These are phyloP conservation scores for Rhinoptilus africanus DNA, from an alignment of 2,113 vertebrate species.

Conservation along the genomic window DNA sequence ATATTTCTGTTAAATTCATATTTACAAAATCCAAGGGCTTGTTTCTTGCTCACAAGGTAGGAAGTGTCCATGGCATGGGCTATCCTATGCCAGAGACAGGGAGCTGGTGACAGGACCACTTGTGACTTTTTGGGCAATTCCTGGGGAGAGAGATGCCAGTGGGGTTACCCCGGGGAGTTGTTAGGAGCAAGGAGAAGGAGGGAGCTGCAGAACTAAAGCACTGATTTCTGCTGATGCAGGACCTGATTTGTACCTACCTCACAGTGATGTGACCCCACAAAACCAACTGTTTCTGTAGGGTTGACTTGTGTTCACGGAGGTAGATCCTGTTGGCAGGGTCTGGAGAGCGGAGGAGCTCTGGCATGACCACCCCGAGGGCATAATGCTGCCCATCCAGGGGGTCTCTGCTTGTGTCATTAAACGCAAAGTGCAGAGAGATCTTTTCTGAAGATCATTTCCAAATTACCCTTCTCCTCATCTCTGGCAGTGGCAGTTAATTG, in stretches of 20 bases:
- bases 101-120: not conserved
- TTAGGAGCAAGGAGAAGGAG: not conserved
- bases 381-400: fast-evolving
- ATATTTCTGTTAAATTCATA: not conserved
- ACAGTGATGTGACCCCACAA: fast-evolving
- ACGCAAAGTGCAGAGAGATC: not conserved
- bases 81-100: no score
- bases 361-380: fast-evolving
- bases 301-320: not conserved
- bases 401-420: not conserved
- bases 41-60: fast-evolving
- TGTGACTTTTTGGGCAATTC: not conserved
- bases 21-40: not conserved
- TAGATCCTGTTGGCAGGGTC: not conserved
- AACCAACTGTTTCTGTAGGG: not conserved
- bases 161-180: no score
- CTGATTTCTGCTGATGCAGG: not conserved
- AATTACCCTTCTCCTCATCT: not conserved
- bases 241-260: not conserved
- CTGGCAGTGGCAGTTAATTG: not conserved
- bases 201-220: not conserved
- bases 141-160: not conserved
- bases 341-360: not conserved
- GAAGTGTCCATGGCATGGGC: fast-evolving
- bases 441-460: not conserved